Base-by-base conservation (phyloP, 1,140 invertebrate species). In the Scylla paramamosain region DNA sequence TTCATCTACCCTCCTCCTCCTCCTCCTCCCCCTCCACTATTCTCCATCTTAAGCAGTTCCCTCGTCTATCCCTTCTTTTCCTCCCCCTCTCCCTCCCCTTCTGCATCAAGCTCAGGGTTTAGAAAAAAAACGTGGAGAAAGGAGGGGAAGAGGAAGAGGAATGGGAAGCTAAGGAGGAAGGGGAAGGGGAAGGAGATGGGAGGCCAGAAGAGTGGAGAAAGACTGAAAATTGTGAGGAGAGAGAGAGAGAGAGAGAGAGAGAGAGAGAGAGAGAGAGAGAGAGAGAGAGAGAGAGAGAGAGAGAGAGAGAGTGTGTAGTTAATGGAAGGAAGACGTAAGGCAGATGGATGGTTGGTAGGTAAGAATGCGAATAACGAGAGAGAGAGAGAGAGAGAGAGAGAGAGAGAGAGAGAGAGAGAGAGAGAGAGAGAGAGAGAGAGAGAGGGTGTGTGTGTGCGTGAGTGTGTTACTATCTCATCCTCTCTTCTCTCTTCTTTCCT, bases 391-490 rank as follows among this genome's bases (percentile, higher is more conserved):
- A 89, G 87, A 89, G 31, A 89, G 87, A 89, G 87, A 89, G 87
- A 89, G 87, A 89, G 87, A 89, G 87, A 89, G 87, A 89, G 87
- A 89, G 87, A 89, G 87, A 89, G 87, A 89, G 87, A 89, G 87
- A 89, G 87, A 89, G 87, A 89, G 87, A 89, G 87, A 89, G 87
- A 89, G 32, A 89, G 87, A 89, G 87, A 89, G 87, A 89, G 87
- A 89, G 87, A 89, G 28, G 16, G 87, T 6, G 87, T 16, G 87
- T n/a, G 31, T 14, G 52, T 14, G 52, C 1, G 52, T 14, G 52
- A 4, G 52, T 14, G 52, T 14, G 52, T n/a, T 20, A 7, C 25
- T n/a, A 7, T 7, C 25, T 77, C 67, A 12, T 59, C 52, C 52
- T 59, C 10, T 8, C 10, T 12, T 59, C 10, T 77, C 25, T 77